A percentile compares a stretch with the other conserved stretches of the same genome.
These are phyloP conservation scores for Tipula unca DNA, from an alignment of 2,888 invertebrate species.

Conservation along the genomic window DNA sequence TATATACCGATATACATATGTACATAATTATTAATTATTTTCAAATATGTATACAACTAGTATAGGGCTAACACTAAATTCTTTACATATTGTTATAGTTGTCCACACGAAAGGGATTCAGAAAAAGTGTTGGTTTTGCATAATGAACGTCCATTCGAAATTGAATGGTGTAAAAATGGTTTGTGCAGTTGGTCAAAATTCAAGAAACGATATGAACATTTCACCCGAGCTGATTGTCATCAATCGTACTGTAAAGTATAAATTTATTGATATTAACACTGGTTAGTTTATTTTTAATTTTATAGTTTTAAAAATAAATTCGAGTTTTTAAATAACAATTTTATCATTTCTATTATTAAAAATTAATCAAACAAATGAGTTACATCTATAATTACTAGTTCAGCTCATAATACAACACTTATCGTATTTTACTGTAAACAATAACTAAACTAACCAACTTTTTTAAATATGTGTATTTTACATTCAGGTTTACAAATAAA, in stretches of 20 bases:
- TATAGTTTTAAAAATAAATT: not conserved
- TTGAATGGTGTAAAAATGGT: constrained; percentile 64
- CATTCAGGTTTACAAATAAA: too few species aligned
- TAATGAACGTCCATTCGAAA: constrained; percentile 59
- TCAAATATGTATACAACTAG: too few species aligned
- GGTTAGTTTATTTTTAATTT: too few species aligned
- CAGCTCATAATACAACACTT: too few species aligned
- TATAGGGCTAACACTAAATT: not conserved
- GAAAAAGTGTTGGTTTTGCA: constrained; percentile 59
- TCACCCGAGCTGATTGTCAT: constrained; percentile 42
- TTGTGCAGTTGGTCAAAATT: constrained; percentile 68
- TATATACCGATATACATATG: not conserved
- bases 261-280: too few species aligned
- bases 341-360: too few species aligned
- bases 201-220: constrained; percentile 48
- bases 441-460: too few species aligned
- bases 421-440: too few species aligned
- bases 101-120: constrained; percentile 34
- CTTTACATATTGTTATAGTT: constrained; percentile 15
- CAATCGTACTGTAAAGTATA: not conserved
- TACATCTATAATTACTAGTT: too few species aligned
- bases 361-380: too few species aligned
- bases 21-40: too few species aligned
- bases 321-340: not conserved
- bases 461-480: too few species aligned